These are phyloP conservation scores for Microctonus brassicae DNA, from an alignment of 2,888 invertebrate species.

Conservation along the genomic window DNA sequence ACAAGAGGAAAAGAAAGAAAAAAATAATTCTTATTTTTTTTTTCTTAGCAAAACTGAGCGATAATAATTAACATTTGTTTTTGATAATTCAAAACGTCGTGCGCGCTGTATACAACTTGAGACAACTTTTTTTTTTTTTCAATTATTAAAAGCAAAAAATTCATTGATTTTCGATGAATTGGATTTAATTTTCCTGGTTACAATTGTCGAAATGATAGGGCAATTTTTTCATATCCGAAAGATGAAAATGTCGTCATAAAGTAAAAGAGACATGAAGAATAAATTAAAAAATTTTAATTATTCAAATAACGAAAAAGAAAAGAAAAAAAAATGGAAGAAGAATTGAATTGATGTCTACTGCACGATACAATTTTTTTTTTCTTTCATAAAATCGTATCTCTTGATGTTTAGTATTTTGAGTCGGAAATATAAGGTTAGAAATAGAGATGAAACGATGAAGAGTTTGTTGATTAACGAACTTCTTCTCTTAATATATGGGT, in stretches of 20 bases:
- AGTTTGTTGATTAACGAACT: constrained; percentile 16
- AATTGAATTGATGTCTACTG: not conserved
- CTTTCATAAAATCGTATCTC: not conserved
- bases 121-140: constrained; percentile 11
- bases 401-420: not conserved
- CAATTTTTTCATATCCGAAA: not conserved
- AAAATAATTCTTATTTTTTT: not conserved
- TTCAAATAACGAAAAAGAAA: not conserved
- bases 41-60: not conserved
- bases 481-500: constrained; percentile 8
- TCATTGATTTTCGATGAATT: not conserved
- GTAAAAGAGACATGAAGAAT: not conserved
- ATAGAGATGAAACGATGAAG: not conserved
- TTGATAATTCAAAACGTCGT: not conserved
- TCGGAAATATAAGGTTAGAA: not conserved
- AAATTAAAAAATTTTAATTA: not conserved
- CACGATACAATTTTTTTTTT: not conserved
- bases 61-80: not conserved
- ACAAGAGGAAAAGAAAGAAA: not conserved
- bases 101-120: constrained; percentile 12
- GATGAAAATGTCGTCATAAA: not conserved
- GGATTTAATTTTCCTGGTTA: not conserved
- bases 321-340: not conserved
- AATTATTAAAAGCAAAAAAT: not conserved
- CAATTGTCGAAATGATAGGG: not conserved